phyloP scores from a whole-genome alignment of 2,797 vertebrate species.

The Brachymystax lenok region DNA sequence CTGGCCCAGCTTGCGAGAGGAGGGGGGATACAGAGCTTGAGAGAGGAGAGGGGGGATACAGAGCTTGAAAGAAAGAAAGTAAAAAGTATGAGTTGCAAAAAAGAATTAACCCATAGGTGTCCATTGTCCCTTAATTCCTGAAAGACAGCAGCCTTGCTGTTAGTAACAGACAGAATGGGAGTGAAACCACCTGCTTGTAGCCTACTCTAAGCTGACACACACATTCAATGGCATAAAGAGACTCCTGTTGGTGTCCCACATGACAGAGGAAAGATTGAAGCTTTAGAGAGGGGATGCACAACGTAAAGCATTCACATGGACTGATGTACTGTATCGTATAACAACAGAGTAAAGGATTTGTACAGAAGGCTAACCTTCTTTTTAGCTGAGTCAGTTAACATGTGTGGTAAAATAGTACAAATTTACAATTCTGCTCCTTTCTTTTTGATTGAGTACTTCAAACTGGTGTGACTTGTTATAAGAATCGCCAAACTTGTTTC shows the following conservation, averaged over 20 bases:
- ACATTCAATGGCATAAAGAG: constrained; percentile 11
- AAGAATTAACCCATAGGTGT: constrained; percentile 45
- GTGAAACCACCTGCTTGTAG: constrained; percentile 59
- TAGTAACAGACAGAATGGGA: constrained; percentile 26
- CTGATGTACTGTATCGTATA: neutral
- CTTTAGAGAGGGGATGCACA: neutral
- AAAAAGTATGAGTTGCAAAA: constrained; percentile 43
- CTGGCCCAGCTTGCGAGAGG: no score
- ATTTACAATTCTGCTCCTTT: neutral
- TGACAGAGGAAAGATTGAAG: constrained; percentile 1
- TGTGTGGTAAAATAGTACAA: neutral
- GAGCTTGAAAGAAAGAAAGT: neutral
- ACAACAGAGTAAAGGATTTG: constrained; percentile 2
- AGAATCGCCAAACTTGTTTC: constrained; percentile 15
- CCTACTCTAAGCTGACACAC: neutral
- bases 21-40: no score
- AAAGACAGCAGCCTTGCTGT: constrained; percentile 30
- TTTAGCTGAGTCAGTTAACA: neutral
- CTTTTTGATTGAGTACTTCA: neutral
- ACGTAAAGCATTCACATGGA: neutral
- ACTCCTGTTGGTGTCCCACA: neutral
- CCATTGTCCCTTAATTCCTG: constrained; percentile 53
- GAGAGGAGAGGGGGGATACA: neutral
- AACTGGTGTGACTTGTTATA: constrained; percentile 42
- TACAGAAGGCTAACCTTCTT: neutral